phyloP scores from a whole-genome alignment of 30 jellyfish, hydroid and myxozoan genomes.

The Aurelia aurita region DNA sequence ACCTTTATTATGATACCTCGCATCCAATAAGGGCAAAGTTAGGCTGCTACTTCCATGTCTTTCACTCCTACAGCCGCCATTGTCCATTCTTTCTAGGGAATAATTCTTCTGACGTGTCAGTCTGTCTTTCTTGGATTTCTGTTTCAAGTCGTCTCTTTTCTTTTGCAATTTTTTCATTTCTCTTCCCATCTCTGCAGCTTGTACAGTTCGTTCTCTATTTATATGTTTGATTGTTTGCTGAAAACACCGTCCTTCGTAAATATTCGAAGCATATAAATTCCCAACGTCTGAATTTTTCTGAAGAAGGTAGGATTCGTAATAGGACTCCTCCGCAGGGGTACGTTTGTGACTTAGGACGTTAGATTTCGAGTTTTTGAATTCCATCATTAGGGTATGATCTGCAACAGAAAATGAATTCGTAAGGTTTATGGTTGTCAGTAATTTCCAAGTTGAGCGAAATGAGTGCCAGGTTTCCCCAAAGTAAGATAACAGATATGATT shows the following conservation, averaged over 20 bases:
- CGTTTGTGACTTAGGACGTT: slow-evolving; percentile 52
- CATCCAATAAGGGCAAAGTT: no score
- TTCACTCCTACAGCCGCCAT: no score
- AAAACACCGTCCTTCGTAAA: slow-evolving; percentile 62
- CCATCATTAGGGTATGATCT: slow-evolving; percentile 13
- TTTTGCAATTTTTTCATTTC: slow-evolving; percentile 53
- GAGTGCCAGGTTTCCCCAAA: no score
- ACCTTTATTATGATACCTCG: no score
- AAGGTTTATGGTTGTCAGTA: no score
- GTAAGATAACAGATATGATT: no score
- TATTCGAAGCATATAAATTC: slow-evolving; percentile 60
- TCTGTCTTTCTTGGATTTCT: not conserved
- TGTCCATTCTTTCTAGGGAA: no score
- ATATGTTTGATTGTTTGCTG: slow-evolving; percentile 42
- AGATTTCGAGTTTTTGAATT: slow-evolving; percentile 15
- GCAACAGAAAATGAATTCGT: no score
- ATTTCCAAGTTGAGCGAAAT: no score
- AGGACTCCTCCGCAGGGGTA: slow-evolving; percentile 72
- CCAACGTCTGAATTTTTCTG: slow-evolving; percentile 56
- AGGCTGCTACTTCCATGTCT: no score
- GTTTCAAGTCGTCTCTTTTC: slow-evolving; percentile 28
- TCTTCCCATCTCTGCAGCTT: slow-evolving; percentile 58
- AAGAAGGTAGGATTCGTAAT: slow-evolving; percentile 49
- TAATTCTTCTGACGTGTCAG: not conserved
- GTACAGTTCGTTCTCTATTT: slow-evolving; percentile 35